Evolutionary conservation across 2,113 vertebrate genomes (phyloP).

Genomic region (Cyprinodon brontotheroides): DNA sequence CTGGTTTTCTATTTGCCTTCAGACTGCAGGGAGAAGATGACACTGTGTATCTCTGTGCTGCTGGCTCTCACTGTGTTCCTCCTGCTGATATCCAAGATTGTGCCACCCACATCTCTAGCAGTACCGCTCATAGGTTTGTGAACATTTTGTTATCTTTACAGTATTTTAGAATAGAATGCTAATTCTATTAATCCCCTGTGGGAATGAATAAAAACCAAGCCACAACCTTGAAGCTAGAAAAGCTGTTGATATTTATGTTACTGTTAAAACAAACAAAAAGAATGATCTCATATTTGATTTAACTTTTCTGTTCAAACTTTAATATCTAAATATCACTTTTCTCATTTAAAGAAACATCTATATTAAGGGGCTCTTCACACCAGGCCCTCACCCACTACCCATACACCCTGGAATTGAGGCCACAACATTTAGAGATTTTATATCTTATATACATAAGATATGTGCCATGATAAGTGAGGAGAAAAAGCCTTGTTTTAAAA

Average conservation of each 20-base stretch:
- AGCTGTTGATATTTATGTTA: too few relatives aligned
- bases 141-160: not conserved
- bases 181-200: too few relatives aligned
- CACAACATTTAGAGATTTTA: not conserved
- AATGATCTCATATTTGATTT: not conserved
- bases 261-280: not conserved
- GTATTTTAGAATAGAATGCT: too few relatives aligned
- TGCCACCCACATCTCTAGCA: constrained; percentile 82
- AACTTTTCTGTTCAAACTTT: not conserved
- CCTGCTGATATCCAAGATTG: constrained; percentile 85
- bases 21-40: constrained; percentile 84
- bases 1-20: constrained; percentile 85
- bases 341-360: too few relatives aligned
- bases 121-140: constrained; percentile 82
- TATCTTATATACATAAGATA: too few relatives aligned
- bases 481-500: too few relatives aligned
- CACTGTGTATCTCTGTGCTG: constrained; percentile 83
- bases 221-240: too few relatives aligned
- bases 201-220: too few relatives aligned
- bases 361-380: not conserved
- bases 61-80: constrained; percentile 85
- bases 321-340: not conserved
- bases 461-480: too few relatives aligned
- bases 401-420: too few relatives aligned
- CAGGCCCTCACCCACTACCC: too few relatives aligned